Base-by-base conservation (phyloP, 2,797 vertebrate genomes). In the Rousettus madagascariensis region DNA sequence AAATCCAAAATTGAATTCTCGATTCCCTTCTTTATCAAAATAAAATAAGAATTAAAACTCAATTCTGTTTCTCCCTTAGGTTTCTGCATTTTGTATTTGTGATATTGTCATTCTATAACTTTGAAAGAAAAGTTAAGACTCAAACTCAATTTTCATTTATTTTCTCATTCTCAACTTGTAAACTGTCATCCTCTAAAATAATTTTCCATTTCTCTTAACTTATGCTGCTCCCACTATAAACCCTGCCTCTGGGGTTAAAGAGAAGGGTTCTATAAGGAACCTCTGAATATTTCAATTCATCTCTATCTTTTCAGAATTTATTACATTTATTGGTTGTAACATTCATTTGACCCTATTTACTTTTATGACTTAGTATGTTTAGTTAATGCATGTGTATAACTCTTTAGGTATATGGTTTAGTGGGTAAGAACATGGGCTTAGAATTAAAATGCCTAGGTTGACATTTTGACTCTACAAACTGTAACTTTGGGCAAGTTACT, bases 261-360 rank as follows among this genome's bases (percentile, higher is more conserved):
- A 4, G 17, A 15, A 59, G 4, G 6, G 30, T 61, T 8, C 61
- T 82, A 69, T 36, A 33, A 84, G 63, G 24, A 30, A 1, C 36
- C 6, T 28, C 4, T 83, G 15, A n/a, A 63, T 74, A 78, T 78
- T 86, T 51, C 24, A 77, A 19, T 2, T 5, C 72, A 43, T 78
- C 6, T 91, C 22, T 10, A 28, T 46, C 16, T 69, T 61, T 95
- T 85, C 13, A 36, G 16, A 84, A 80, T 12, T 59, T 59, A 19
- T 90, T 88, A 6, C 3, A 57, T 83, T 86, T 86, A 72, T 84
- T 80, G 11, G 0, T 74, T 86, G 49, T 65, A 38, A 15, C 11
- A n/a, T 92, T 92, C 15, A 94, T 85, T 77, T 92, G 24, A 68
- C 9, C 41, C 8, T 84, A 55, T 72, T 92, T 92, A 80, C 19